Conservation (phyloP, 2,797 vertebrate genomes). For the Lithobates sylvaticus region DNA sequence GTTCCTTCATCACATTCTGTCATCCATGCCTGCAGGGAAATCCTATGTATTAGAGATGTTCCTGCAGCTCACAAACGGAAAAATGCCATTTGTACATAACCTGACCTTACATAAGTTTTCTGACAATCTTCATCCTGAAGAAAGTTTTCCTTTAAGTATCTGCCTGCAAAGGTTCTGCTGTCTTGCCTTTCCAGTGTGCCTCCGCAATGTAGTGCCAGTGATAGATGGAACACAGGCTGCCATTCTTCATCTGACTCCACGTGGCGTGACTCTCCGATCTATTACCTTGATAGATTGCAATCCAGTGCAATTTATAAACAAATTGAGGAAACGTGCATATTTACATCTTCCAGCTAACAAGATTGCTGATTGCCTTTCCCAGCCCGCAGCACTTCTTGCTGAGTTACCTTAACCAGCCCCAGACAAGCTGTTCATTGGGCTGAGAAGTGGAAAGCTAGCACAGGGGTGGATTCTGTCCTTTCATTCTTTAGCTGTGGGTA, state of each 20-base stretch:
- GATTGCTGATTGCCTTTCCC: conserved; percentile 42
- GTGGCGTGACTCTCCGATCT: conserved; percentile 28
- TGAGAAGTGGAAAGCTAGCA: not conserved
- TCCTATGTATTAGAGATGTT: too few relatives aligned
- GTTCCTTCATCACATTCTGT: too few relatives aligned
- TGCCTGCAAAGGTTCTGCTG: not conserved
- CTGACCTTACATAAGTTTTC: too few relatives aligned
- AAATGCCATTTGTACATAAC: too few relatives aligned
- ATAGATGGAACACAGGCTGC: conserved; percentile 42
- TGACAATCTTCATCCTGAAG: too few relatives aligned
- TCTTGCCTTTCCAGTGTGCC: not conserved
- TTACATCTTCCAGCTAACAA: conserved; percentile 29
- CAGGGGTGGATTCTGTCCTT: not conserved
- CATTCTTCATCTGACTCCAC: conserved; percentile 56
- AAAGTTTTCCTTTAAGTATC: not conserved
- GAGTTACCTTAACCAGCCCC: not conserved
- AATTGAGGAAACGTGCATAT: conserved; percentile 36
- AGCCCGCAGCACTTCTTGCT: not conserved
- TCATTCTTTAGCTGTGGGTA: not conserved
- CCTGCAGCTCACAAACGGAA: too few relatives aligned
- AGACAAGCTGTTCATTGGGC: not conserved
- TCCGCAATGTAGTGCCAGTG: not conserved
- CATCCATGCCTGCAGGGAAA: too few relatives aligned
- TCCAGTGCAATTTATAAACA: conserved; percentile 57
- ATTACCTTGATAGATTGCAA: conserved; percentile 61